Evolutionary conservation across 2,797 vertebrate species (phyloP), one percentile per base, ranked within the genome.

Genomic region (Delichon dasypus): DNA sequence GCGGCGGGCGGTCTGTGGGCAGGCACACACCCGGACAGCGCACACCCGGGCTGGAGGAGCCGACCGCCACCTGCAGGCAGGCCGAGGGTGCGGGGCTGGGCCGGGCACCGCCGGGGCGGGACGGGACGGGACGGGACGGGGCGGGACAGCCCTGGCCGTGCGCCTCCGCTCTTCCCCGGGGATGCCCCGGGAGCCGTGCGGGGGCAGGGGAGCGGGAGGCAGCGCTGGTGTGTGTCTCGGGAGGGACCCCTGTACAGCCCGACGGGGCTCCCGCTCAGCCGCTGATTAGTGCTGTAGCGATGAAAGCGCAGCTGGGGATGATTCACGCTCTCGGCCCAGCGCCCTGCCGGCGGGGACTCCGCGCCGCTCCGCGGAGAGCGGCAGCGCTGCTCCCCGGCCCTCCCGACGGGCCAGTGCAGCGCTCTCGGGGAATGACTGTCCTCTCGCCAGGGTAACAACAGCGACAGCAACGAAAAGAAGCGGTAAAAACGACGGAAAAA

Each of bases 51-150:
- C 95, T 85, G 58, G 98, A 90, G 95, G 54, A 32, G 80, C 94
- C 78, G 96, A 95, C 94, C 96, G 98, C 98, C 98, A 97, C 96
- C 98, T 98, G 93, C 97, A 82, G 98, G 97, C 76, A 27, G 88
- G 55, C 70, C 36, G n/a, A 21, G 55, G 38, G 36, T 15, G 21
- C 48, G 15, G 16, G 17, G 55, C 75, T 15, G 10, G 12, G 10
- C 17, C 20, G 13, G 17, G 34, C 48, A 3, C 4, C 8, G 9
- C 14, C 14, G 16, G 10, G 10, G 6, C 36, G 36, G 36, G 36
- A 36, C 36, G 36, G 36, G 36, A 36, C 36, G 36, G 36, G 36
- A 10, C 36, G 36, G 36, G 36, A 36, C 36, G 36, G 36, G 36
- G 36, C 17, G 7, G 38, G 32, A n/a, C 9, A 0, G 13, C 9